Conservation (phyloP, 2,113 vertebrate species). For the Seriola rivoliana region DNA sequence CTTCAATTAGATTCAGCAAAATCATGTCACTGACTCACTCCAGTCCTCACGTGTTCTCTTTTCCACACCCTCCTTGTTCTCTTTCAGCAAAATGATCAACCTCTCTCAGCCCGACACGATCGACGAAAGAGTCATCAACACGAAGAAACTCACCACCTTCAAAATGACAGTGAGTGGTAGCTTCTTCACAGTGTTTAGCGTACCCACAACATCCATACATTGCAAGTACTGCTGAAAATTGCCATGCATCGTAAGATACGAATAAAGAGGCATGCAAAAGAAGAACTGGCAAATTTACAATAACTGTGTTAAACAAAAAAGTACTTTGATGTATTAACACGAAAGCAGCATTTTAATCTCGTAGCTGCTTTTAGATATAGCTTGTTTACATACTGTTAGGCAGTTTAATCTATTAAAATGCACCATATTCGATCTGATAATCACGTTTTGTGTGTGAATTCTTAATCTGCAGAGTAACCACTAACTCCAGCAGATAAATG, state of each 20-base stretch:
- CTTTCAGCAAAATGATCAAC: conserved; percentile 98
- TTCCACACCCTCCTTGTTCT: conserved; percentile 2
- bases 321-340: no score
- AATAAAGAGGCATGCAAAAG: no score
- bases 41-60: no score
- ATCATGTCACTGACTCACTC: background rate
- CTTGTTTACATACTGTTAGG: no score
- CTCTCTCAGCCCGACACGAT: conserved; percentile 96
- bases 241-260: background rate
- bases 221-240: background rate
- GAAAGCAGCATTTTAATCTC: no score
- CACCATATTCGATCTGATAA: no score
- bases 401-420: no score
- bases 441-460: background rate
- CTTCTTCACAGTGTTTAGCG: background rate
- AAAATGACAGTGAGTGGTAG: conserved; percentile 90
- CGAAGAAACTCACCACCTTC: conserved; percentile 93
- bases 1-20: background rate
- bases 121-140: conserved; percentile 98
- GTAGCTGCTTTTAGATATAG: no score
- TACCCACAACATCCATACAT: background rate
- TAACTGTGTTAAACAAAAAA: no score
- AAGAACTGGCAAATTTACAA: no score
- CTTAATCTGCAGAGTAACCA: background rate
- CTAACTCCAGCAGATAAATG: background rate